Conservation (phyloP, 2,888 invertebrate species). For the Deroplatys truncata region DNA sequence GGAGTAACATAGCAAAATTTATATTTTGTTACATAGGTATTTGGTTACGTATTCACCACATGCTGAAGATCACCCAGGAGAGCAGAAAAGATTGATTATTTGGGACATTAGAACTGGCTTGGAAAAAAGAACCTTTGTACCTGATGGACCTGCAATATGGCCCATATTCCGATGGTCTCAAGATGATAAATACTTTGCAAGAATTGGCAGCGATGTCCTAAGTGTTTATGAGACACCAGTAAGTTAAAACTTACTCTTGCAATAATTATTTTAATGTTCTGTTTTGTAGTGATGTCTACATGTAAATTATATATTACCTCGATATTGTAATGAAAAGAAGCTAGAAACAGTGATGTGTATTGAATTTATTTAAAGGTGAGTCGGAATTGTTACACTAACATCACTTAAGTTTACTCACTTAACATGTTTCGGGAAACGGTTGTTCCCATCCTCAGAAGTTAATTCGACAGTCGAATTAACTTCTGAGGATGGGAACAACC, state of each 20-base stretch:
- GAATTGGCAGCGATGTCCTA: slow-evolving; percentile 76
- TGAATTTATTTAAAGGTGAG: too few relatives aligned
- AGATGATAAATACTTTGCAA: slow-evolving; percentile 92
- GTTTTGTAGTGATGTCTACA: too few relatives aligned
- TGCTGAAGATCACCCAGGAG: slow-evolving; percentile 46
- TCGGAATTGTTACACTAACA: too few relatives aligned
- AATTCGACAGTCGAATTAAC: too few relatives aligned
- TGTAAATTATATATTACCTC: too few relatives aligned
- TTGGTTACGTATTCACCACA: slow-evolving; percentile 90
- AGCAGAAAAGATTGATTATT: slow-evolving; percentile 82
- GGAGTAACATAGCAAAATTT: neutral
- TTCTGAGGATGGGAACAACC: too few relatives aligned
- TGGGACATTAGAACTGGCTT: slow-evolving; percentile 96
- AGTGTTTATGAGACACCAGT: slow-evolving; percentile 94
- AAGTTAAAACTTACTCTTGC: slow-evolving; percentile 35
- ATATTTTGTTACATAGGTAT: slow-evolving; percentile 53
- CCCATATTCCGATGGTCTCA: slow-evolving; percentile 97
- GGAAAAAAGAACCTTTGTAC: slow-evolving; percentile 86
- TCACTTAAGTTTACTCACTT: too few relatives aligned
- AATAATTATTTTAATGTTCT: neutral
- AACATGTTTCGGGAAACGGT: too few relatives aligned
- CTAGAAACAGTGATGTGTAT: too few relatives aligned
- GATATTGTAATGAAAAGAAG: too few relatives aligned
- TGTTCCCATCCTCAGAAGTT: too few relatives aligned
- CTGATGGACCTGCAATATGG: slow-evolving; percentile 71